Percentiles rank a stretch among this genome's conserved stretches.
Evolutionary conservation across 2,113 vertebrate genomes (phyloP).

Genomic region (Dunckerocampus dactyliophorus): DNA sequence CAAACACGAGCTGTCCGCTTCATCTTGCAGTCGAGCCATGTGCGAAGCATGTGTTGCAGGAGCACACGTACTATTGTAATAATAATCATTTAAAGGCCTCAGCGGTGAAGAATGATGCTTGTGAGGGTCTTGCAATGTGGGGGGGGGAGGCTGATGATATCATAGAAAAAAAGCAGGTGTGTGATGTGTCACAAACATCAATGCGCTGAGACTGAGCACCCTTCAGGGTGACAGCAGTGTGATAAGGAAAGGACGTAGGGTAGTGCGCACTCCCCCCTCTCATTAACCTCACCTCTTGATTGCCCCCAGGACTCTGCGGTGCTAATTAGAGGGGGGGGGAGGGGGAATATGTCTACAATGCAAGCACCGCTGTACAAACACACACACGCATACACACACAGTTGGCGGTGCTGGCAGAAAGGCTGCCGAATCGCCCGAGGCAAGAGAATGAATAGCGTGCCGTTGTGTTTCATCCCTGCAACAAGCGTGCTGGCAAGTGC

Average conservation of each 20-base stretch:
- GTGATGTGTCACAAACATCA: conserved; percentile 54
- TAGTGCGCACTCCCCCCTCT: conserved; percentile 42
- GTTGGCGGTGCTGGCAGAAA: conserved; percentile 57
- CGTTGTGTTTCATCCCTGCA: conserved; percentile 56
- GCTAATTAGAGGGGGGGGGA: conserved; percentile 70
- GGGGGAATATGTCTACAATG: conserved; percentile 69
- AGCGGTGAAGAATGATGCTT: neutral
- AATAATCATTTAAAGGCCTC: neutral
- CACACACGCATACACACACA: conserved; percentile 49
- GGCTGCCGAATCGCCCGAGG: conserved; percentile 49
- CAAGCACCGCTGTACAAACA: conserved; percentile 47
- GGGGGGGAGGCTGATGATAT: conserved; percentile 38
- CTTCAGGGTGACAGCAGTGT: conserved; percentile 63
- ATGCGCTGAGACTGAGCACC: conserved; percentile 50
- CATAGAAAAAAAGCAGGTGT: conserved; percentile 26
- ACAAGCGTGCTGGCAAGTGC: conserved; percentile 54
- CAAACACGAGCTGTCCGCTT: conserved; percentile 5
- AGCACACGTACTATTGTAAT: conserved; percentile 7
- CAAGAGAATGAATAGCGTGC: conserved; percentile 66
- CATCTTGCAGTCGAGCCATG: neutral
- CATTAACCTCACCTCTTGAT: conserved; percentile 73
- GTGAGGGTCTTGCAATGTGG: neutral
- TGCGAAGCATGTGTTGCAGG: conserved; percentile 20
- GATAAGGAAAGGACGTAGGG: no score
- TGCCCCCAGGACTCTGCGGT: conserved; percentile 70